Conservation (phyloP, 1,140 invertebrate genomes). For the Stegodyphus mimosarum region DNA sequence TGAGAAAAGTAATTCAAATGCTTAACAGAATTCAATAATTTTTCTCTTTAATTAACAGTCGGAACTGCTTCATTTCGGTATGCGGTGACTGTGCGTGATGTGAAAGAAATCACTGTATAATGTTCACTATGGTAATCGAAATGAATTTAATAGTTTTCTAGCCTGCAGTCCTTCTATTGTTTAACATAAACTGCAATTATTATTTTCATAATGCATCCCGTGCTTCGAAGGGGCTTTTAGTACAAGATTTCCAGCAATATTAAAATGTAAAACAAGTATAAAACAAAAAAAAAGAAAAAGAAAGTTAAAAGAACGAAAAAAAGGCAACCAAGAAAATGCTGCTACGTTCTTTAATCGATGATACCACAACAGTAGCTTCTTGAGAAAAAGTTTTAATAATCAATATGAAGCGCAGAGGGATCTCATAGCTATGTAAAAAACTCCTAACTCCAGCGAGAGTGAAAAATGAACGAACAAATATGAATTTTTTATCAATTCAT, state of each 20-base stretch:
- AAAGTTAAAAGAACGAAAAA: background rate
- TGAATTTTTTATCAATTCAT: slow-evolving; percentile 58
- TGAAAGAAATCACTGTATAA: too few relatives aligned
- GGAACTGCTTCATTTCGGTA: too few relatives aligned
- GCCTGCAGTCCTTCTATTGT: too few relatives aligned
- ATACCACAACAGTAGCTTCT: background rate
- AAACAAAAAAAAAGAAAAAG: slow-evolving; percentile 3
- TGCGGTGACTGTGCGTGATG: too few relatives aligned
- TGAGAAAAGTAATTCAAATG: too few relatives aligned
- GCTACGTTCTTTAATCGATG: slow-evolving; percentile 18
- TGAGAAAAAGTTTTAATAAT: slow-evolving; percentile 27
- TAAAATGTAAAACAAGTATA: background rate
- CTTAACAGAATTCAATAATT: too few relatives aligned
- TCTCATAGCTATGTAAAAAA: slow-evolving; percentile 14
- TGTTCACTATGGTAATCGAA: too few relatives aligned
- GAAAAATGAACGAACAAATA: slow-evolving; percentile 49
- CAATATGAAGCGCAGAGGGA: slow-evolving; percentile 29
- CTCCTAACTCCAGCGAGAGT: slow-evolving; percentile 11
- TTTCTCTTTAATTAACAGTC: too few relatives aligned
- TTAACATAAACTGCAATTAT: too few relatives aligned
- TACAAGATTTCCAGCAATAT: background rate
- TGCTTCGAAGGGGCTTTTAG: too few relatives aligned
- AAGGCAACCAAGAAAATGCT: background rate
- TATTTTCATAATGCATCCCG: too few relatives aligned
- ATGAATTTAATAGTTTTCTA: too few relatives aligned